phyloP scores from a whole-genome alignment of 2,888 invertebrate species.

The Petrolisthes manimaculis region DNA sequence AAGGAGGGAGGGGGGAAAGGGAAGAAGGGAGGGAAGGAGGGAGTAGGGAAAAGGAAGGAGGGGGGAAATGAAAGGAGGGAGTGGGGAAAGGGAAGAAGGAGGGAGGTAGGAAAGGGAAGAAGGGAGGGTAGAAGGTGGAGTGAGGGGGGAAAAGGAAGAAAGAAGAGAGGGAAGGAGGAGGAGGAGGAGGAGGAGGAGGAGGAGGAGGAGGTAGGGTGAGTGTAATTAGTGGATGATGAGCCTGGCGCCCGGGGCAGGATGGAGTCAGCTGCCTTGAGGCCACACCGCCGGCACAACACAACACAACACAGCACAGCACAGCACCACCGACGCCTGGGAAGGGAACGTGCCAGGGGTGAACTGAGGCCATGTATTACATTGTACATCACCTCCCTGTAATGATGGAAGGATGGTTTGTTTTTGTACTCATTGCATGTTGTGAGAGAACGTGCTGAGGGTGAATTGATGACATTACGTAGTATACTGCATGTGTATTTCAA shows the following conservation, averaged over 20 bases:
- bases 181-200: background rate
- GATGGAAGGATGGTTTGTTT: no score
- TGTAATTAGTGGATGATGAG: background rate
- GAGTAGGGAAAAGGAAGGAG: background rate
- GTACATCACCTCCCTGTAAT: no score
- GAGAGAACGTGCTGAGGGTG: no score
- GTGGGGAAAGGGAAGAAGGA: background rate
- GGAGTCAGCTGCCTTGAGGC: background rate
- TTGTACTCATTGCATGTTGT: no score
- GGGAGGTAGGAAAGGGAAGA: no score
- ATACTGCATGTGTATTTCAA: no score
- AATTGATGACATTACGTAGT: no score
- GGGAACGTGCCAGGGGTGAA: no score
- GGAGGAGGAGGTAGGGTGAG: background rate
- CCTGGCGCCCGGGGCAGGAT: background rate
- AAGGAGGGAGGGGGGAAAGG: background rate
- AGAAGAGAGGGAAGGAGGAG: background rate
- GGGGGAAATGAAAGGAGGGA: background rate
- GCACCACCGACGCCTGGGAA: slow-evolving; percentile 10
- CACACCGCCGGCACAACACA: background rate
- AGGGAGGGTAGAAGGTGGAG: background rate
- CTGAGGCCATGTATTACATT: no score
- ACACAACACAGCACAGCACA: no score
- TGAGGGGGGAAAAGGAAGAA: background rate
- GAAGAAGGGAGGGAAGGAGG: background rate